phyloP scores from a whole-genome alignment of 2,888 invertebrate species.

The Ormyrus thymus region DNA sequence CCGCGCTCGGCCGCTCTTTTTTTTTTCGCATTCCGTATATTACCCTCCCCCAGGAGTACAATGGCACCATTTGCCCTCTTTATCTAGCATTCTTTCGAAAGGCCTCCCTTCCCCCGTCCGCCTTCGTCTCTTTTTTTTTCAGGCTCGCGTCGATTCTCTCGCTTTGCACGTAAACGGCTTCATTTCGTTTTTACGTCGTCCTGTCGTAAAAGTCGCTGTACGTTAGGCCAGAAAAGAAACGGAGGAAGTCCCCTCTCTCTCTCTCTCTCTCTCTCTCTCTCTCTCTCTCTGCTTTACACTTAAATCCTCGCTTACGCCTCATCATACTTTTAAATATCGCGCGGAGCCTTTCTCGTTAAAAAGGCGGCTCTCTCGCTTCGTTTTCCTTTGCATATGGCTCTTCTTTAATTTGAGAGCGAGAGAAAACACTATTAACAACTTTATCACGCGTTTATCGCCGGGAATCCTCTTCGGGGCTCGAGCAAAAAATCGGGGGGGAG shows the following conservation, averaged over 20 bases:
- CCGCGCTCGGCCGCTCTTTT: neutral
- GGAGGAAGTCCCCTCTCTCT: conserved; percentile 27
- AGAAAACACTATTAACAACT: conserved; percentile 45
- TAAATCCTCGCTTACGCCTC: conserved; percentile 53
- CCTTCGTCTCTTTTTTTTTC: neutral
- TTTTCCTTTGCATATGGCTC: conserved; percentile 1
- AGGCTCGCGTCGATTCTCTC: conserved; percentile 40
- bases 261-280: too few relatives aligned
- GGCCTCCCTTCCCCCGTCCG: conserved; percentile 4
- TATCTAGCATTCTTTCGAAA: conserved; percentile 43
- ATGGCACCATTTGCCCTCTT: conserved; percentile 30
- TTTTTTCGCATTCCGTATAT: conserved; percentile 39
- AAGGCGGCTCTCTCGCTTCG: neutral
- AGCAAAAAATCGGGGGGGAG: neutral
- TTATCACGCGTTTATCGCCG: conserved; percentile 49
- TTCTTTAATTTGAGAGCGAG: conserved; percentile 40
- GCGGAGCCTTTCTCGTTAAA: conserved; percentile 40
- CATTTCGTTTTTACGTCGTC: conserved; percentile 58
- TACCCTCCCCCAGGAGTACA: conserved; percentile 19
- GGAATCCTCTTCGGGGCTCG: neutral
- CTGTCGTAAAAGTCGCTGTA: conserved; percentile 55
- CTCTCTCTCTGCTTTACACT: conserved; percentile 36
- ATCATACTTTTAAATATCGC: conserved; percentile 56
- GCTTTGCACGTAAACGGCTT: conserved; percentile 58
- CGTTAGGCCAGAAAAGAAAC: conserved; percentile 28